A percentile compares a stretch with the other conserved stretches of the same genome.
phyloP scores from a whole-genome alignment of 2,113 vertebrate genomes.

The cat (Felis catus) region DNA sequence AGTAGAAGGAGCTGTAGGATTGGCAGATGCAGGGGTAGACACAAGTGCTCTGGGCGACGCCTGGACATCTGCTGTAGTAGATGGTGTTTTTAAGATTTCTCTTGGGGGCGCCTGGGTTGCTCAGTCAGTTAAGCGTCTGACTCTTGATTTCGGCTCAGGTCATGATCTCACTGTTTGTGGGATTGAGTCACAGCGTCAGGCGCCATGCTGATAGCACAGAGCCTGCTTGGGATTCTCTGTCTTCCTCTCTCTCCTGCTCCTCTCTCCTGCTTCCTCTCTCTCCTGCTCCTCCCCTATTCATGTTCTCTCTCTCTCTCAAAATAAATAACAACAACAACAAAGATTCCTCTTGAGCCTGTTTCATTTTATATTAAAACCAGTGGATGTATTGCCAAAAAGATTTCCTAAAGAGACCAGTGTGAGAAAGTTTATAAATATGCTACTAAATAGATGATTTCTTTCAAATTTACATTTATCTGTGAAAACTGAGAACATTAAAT shows the following conservation, averaged over 20 bases:
- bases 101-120: too few relatives aligned
- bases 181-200: too few relatives aligned
- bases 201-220: too few relatives aligned
- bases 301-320: too few relatives aligned
- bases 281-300: too few relatives aligned
- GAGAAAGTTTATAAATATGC: conserved; percentile 78
- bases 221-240: too few relatives aligned
- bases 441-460: background rate
- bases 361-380: conserved; percentile 62
- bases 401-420: conserved; percentile 76
- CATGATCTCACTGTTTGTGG: too few relatives aligned
- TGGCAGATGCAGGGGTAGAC: background rate
- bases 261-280: too few relatives aligned
- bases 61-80: background rate
- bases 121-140: too few relatives aligned
- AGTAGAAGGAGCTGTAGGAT: background rate
- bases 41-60: background rate
- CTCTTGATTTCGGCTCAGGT: too few relatives aligned
- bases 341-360: background rate
- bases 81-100: background rate
- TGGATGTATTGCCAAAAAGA: conserved; percentile 74
- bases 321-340: too few relatives aligned
- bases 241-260: too few relatives aligned
- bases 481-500: background rate
- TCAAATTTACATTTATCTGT: background rate